Base-by-base conservation (phyloP, 2,113 vertebrate genomes). In the Dolichallabes microphthalmus region DNA sequence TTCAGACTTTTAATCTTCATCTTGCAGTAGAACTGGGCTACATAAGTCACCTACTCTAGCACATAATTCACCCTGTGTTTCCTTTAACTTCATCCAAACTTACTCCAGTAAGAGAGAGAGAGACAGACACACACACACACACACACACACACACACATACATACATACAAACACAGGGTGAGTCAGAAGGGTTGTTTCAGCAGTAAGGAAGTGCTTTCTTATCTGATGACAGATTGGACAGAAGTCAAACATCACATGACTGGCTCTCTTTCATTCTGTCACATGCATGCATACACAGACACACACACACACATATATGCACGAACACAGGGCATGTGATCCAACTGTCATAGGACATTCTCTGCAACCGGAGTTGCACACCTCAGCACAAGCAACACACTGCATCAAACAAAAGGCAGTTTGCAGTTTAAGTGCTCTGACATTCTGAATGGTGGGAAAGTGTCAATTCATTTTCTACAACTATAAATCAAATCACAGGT, bases 1-100 rank as follows among this genome's bases (percentile, higher is more conserved):
- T 50, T 89, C 57, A 32, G 35, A 84, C 58, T 76, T 69, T 88
- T 89, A 69, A 89, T 86, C 88, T 89, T 86, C 84, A 86, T 86
- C 57, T 79, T 88, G 58, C 15, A 30, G 53, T 25, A 6, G 60
- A 80, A 78, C 7, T 60, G 64, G 30, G 17, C 53, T n/a, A 74
- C 32, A 45, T 7, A 13, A 27, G 76, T 60, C 45, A 55, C 20
- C 19, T 35, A 50, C 17, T 63, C 84, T 79, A 79, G 78, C 77
- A 25, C 64, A 15, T 52, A 35, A 25, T 4, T 32, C 27, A 2
- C n/a, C 53, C 9, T 35, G 3, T 10, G 13, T 30, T 7, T 52
- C 5, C 55, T 61, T 45, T 45, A 30, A 52, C 20, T n/a, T 63
- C 69, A 50, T 32, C 30, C 63, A 30, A 84, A 76, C 69, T 53